Percentiles rank a stretch among this genome's conserved stretches.
Evolutionary conservation across 2,888 invertebrate genomes (phyloP).

Genomic region (Bombylius discolor): DNA sequence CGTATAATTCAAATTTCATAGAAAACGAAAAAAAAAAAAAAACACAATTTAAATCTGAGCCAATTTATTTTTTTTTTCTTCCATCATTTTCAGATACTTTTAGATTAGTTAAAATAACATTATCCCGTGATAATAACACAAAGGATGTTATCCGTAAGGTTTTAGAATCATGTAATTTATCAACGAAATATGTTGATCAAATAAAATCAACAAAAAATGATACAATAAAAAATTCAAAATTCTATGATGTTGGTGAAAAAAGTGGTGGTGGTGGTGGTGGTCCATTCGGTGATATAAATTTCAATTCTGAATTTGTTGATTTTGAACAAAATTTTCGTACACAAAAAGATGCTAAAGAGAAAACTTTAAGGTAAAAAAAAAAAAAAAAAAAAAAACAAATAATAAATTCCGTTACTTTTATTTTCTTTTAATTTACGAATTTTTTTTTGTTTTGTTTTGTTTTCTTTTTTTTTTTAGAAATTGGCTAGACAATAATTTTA

Average conservation of each 20-base stretch:
- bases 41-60: no score
- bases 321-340: constrained; percentile 16
- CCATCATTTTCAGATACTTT: constrained; percentile 45
- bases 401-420: neutral
- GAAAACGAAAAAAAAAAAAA: no score
- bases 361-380: constrained; percentile 13
- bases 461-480: constrained; percentile 33
- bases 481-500: constrained; percentile 62
- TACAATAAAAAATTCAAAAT: constrained; percentile 1
- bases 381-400: no score
- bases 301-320: constrained; percentile 12
- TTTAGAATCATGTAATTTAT: constrained; percentile 66
- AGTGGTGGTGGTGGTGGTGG: neutral
- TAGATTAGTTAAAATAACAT: constrained; percentile 57
- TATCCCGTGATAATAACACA: constrained; percentile 50
- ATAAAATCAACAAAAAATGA: constrained; percentile 32
- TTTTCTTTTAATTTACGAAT: neutral
- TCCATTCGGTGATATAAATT: constrained; percentile 15
- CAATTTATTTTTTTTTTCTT: neutral
- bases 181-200: constrained; percentile 76
- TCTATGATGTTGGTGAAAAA: constrained; percentile 7
- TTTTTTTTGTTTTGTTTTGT: neutral
- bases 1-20: neutral
- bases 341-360: constrained; percentile 9
- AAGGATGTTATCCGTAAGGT: constrained; percentile 59